phyloP scores from a whole-genome alignment of 2,797 vertebrate species.

The Clamator glandarius region DNA sequence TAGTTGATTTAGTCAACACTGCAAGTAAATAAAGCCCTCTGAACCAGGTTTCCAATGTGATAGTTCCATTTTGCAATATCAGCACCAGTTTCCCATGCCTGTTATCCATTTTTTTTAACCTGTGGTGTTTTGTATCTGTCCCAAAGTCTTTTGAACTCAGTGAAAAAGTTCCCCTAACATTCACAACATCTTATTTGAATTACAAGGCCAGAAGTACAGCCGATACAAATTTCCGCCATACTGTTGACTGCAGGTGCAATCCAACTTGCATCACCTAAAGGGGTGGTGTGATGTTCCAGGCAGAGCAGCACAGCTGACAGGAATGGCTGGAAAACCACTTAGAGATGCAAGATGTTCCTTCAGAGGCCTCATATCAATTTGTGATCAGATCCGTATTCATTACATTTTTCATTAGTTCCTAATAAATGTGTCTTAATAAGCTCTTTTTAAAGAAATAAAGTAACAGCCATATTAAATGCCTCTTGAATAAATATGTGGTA shows the following conservation, averaged over 20 bases:
- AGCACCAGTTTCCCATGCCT: not conserved
- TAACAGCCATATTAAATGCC: conserved; percentile 41
- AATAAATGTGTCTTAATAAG: conserved; percentile 58
- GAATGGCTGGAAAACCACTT: not conserved
- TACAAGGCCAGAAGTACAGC: not conserved
- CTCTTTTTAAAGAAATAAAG: conserved; percentile 44
- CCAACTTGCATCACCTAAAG: fast-evolving
- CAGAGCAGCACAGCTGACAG: fast-evolving
- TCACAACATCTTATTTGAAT: not conserved
- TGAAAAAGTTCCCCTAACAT: not conserved
- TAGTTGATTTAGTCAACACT: not conserved
- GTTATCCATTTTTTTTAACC: not conserved
- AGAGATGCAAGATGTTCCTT: not conserved
- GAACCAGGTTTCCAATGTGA: not conserved
- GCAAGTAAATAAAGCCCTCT: not conserved
- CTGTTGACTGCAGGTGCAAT: not conserved
- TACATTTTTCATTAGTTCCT: conserved; percentile 58
- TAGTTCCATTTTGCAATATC: not conserved
- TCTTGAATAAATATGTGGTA: conserved; percentile 59
- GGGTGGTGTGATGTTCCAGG: fast-evolving
- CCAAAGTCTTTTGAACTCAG: not conserved
- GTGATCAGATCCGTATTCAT: conserved; percentile 21
- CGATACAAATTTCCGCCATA: fast-evolving
- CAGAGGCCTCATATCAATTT: conserved; percentile 22
- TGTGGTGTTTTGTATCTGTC: not conserved